A percentile compares a stretch with the other conserved stretches of the same genome.
phyloP scores from a whole-genome alignment of 2,888 invertebrate genomes.

The Exocentrus adspersus region DNA sequence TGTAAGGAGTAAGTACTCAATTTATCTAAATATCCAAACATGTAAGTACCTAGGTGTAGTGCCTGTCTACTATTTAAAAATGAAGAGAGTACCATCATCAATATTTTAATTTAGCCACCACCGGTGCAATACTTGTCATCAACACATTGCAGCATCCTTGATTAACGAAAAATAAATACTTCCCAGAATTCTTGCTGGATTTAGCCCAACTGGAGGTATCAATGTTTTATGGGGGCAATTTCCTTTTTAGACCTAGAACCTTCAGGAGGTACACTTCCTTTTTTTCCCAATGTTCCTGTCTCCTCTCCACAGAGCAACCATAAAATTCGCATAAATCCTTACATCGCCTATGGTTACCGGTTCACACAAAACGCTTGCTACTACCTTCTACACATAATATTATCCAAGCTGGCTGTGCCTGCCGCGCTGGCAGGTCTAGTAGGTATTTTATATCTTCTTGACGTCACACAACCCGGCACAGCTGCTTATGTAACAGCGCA shows the following conservation, averaged over 20 bases:
- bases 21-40: too few relatives aligned
- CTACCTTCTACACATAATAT: too few relatives aligned
- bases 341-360: constrained; percentile 20
- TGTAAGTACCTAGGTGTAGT: too few relatives aligned
- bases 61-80: too few relatives aligned
- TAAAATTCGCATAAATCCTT: constrained; percentile 13
- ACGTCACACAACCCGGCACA: constrained; percentile 58
- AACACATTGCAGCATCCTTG: too few relatives aligned
- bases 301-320: not conserved
- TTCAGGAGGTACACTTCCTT: not conserved
- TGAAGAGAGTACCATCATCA: too few relatives aligned
- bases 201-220: not conserved
- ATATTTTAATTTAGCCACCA: too few relatives aligned
- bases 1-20: too few relatives aligned
- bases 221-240: not conserved
- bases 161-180: too few relatives aligned
- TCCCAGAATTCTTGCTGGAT: too few relatives aligned
- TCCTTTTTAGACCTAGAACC: not conserved
- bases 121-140: too few relatives aligned
- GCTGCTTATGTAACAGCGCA: constrained; percentile 58
- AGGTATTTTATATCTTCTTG: constrained; percentile 41
- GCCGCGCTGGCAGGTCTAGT: constrained; percentile 19
- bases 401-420: constrained; percentile 15
- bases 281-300: constrained; percentile 4
- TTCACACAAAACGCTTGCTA: constrained; percentile 12